Evolutionary conservation across 2,888 invertebrate species (phyloP), one percentile per base, ranked within the genome.

Genomic region (Campoplex capitator): DNA sequence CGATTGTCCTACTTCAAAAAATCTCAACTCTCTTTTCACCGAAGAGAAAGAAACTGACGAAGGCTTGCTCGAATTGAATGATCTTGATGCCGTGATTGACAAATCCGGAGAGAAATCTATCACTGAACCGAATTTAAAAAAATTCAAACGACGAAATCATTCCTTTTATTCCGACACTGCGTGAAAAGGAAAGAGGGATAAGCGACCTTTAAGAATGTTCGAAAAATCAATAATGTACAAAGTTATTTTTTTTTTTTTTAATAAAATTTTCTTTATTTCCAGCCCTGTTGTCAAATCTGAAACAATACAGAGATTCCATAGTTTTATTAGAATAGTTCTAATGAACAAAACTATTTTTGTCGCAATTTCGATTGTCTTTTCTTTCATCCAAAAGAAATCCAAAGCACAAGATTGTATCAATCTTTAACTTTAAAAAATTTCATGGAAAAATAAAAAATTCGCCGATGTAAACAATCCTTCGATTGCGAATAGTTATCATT

Each of bases 111-210:
- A 83, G 42, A 51, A 3, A 56, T 54, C 76, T 6, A 13, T 74
- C 18, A 70, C 87, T 45, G 91, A 92, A 78, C 91, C 91, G 71
- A 89, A 94, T 81, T 90, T 88, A 76, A 94, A 95, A 87, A 95
- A 94, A 89, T 95, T 95, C 77, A 95, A 95, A 83, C 89, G 95
- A 76, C 92, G 95, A 54, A 95, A 95, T 90, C 92, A 94, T 85
- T 93, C 94, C 3, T 89, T 95, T 71, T 95, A 95, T 90, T 89
- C 92, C 9, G 91, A 91, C 74, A 91, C 92, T 0, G 71, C 89
- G 16, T 92, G 86, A 90, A 9, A 58, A 28, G 42, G 45, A 51
- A 13, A 7, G 28, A 1, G 35, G 48, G 38, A 32, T 65, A 8
- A 51, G 0, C 23, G 42, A 75, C 32, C 23, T 13, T 13, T 75